Percentiles rank a stretch among this genome's conserved stretches.
phyloP scores from a whole-genome alignment of 2,113 vertebrate species.

The Puma concolor region DNA sequence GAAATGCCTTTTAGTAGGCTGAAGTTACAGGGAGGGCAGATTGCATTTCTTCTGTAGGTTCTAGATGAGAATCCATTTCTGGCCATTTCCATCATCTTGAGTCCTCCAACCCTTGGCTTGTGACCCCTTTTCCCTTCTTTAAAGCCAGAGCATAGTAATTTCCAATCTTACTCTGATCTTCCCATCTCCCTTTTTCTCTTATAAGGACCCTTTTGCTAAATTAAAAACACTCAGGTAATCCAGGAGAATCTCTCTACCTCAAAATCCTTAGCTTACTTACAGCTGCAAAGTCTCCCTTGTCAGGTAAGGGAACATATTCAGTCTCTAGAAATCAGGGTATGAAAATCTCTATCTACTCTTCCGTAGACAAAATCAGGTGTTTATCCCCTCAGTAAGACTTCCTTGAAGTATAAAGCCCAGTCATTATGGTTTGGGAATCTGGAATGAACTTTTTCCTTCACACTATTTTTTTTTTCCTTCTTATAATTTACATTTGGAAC shows the following conservation, averaged over 20 bases:
- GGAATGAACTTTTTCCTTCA: slow-evolving; percentile 37
- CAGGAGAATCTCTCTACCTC: background rate
- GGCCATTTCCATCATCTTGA: background rate
- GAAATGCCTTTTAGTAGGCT: background rate
- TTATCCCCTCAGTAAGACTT: background rate
- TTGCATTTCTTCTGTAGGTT: background rate
- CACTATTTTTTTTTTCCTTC: background rate
- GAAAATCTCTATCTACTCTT: background rate
- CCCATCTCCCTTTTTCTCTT: background rate
- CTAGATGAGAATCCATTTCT: background rate
- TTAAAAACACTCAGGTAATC: background rate
- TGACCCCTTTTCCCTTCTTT: background rate
- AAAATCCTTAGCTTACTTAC: background rate
- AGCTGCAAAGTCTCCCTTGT: background rate
- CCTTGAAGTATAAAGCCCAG: background rate
- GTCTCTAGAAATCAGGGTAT: background rate
- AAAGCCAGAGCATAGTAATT: background rate
- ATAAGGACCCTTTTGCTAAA: background rate
- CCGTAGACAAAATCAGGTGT: background rate
- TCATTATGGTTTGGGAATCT: background rate
- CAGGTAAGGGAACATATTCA: background rate
- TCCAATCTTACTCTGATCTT: background rate
- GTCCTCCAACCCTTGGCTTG: background rate
- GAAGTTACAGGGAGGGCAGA: background rate
- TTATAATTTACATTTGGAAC: slow-evolving; percentile 47